A percentile compares a stretch with the other conserved stretches of the same genome.
These are phyloP conservation scores for Epizoanthus scotinus DNA, from an alignment of 92 coral and sea anemone species.

Conservation along the genomic window DNA sequence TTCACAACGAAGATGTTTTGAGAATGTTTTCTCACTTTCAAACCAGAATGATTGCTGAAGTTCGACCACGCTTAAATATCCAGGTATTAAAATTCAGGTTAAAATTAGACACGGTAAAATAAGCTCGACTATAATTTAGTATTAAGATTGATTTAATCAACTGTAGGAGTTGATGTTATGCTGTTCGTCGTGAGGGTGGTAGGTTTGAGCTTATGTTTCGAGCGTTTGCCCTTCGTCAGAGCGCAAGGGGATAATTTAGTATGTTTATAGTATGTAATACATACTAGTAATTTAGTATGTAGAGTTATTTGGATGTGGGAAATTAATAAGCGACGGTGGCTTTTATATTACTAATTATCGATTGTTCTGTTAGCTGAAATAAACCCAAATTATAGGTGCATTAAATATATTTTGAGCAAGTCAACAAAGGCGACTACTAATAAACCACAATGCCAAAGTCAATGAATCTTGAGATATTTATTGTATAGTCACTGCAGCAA, in stretches of 20 bases:
- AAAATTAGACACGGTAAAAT: not conserved
- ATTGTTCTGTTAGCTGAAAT: not conserved
- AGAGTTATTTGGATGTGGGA: not conserved
- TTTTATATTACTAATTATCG: too few species aligned
- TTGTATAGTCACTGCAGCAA: too few species aligned
- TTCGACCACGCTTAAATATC: not conserved
- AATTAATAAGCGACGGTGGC: not conserved
- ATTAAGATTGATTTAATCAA: too few species aligned
- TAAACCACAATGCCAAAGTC: not conserved
- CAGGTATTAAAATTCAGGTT: too few species aligned
- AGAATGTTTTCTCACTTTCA: not conserved
- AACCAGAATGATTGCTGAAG: not conserved
- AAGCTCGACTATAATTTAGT: not conserved
- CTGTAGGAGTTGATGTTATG: too few species aligned
- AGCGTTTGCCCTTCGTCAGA: too few species aligned
- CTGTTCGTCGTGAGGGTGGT: too few species aligned
- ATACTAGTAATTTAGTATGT: too few species aligned
- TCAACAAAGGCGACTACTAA: not conserved
- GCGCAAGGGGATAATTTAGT: too few species aligned
- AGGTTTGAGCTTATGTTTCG: too few species aligned
- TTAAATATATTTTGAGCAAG: constrained; percentile 2
- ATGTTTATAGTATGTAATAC: too few species aligned
- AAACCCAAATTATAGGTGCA: not conserved
- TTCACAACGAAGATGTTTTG: not conserved
- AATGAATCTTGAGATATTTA: too few species aligned